These are phyloP conservation scores for Coregonus suidteri DNA, from an alignment of 2,797 vertebrate genomes.

Conservation along the genomic window DNA sequence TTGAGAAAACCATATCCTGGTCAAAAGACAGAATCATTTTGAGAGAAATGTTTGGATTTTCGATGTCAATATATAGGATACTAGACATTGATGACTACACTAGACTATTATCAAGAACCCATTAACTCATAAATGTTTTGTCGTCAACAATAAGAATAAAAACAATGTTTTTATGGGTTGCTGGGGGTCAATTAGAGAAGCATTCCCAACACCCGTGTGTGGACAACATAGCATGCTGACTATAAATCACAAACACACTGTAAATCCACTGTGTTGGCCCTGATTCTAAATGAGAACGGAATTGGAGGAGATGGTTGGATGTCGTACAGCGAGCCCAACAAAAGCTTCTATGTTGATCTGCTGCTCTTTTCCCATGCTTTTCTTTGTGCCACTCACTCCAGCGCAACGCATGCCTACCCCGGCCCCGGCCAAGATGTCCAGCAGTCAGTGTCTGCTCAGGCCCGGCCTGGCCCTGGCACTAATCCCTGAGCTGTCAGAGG, in stretches of 20 bases:
- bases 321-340: slow-evolving; percentile 10
- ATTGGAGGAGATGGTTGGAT: slow-evolving; percentile 13
- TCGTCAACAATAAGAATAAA: too few species aligned
- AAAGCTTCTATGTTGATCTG: slow-evolving; percentile 43
- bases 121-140: too few species aligned
- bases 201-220: neutral
- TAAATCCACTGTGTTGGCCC: neutral
- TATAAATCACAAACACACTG: neutral
- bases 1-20: neutral
- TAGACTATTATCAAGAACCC: too few species aligned
- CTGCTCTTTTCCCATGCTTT: slow-evolving; percentile 71
- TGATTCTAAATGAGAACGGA: slow-evolving; percentile 13
- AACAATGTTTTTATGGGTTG: too few species aligned
- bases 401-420: slow-evolving; percentile 73
- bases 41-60: neutral
- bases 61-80: too few species aligned
- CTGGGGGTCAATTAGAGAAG: too few species aligned
- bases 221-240: neutral
- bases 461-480: slow-evolving; percentile 52
- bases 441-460: slow-evolving; percentile 65
- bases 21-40: neutral
- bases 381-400: slow-evolving; percentile 56
- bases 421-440: slow-evolving; percentile 66
- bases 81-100: too few species aligned
- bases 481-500: slow-evolving; percentile 77